phyloP scores from a whole-genome alignment of 2,888 invertebrate species.

The Trachelus iudaicus region DNA sequence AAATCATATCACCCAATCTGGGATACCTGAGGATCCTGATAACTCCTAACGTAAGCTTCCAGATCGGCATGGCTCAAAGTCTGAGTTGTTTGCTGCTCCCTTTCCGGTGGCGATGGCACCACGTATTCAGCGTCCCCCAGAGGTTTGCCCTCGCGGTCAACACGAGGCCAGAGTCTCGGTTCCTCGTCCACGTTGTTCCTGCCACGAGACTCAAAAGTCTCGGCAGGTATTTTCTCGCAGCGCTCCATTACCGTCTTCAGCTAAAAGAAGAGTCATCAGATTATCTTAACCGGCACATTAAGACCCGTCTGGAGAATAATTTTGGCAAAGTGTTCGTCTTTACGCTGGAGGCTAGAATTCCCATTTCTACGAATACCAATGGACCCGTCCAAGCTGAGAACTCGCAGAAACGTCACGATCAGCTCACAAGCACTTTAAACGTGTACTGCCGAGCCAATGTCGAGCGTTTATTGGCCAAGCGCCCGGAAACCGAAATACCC shows the following conservation, averaged over 20 bases:
- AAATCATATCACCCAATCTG: slow-evolving; percentile 19
- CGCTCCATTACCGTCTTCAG: slow-evolving; percentile 78
- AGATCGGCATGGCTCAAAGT: slow-evolving; percentile 75
- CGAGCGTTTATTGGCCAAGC: not conserved
- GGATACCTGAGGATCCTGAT: slow-evolving; percentile 66
- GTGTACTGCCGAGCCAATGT: not conserved
- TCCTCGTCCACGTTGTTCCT: slow-evolving; percentile 56
- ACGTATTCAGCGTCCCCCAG: slow-evolving; percentile 74
- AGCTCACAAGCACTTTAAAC: not conserved
- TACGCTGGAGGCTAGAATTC: not conserved
- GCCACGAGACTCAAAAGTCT: slow-evolving; percentile 69
- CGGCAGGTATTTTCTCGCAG: slow-evolving; percentile 73
- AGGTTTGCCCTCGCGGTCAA: slow-evolving; percentile 74
- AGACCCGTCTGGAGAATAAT: not conserved
- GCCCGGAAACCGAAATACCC: not conserved
- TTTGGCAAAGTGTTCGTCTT: not conserved
- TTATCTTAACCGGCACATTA: not conserved
- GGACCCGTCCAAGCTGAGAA: not conserved
- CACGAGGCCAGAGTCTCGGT: slow-evolving; percentile 68
- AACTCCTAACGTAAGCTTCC: slow-evolving; percentile 76
- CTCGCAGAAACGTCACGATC: not conserved
- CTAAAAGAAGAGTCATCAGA: slow-evolving; percentile 63
- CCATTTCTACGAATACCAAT: not conserved
- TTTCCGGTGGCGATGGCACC: slow-evolving; percentile 78
- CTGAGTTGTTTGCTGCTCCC: slow-evolving; percentile 67